A percentile compares a stretch with the other conserved stretches of the same genome.
These are phyloP conservation scores for Dendronephthya gigantea DNA, from an alignment of 64 coral and sea anemone species.

Conservation along the genomic window DNA sequence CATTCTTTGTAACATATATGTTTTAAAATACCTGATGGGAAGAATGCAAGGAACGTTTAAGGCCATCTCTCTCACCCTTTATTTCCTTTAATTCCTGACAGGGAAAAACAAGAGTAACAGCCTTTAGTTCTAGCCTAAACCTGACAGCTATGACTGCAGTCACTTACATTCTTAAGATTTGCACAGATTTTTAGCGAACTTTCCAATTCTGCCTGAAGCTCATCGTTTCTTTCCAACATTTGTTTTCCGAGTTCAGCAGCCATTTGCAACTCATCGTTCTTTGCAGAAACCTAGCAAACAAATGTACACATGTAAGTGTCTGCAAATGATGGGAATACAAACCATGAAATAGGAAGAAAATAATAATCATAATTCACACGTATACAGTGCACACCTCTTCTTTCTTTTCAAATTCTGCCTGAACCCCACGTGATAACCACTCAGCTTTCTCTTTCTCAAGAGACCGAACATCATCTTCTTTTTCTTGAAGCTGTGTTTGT, in stretches of 20 bases:
- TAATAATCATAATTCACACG: background rate
- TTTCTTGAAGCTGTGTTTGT: constrained; percentile 36
- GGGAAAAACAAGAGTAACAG: too few relatives aligned
- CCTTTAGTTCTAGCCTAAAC: too few relatives aligned
- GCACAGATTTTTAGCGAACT: constrained; percentile 52
- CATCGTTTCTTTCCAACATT: constrained; percentile 93
- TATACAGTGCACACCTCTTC: constrained; percentile 48
- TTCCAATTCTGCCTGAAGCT: constrained; percentile 49
- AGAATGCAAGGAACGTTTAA: too few relatives aligned
- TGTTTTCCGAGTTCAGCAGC: constrained; percentile 79
- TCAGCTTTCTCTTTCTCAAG: constrained; percentile 63
- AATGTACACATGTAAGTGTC: too few relatives aligned
- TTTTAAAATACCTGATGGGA: too few relatives aligned
- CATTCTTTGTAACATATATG: too few relatives aligned
- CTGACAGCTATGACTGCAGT: background rate
- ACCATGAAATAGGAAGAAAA: too few relatives aligned
- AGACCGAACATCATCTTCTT: constrained; percentile 56
- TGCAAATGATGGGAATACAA: too few relatives aligned
- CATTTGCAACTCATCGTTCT: constrained; percentile 83
- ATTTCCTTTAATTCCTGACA: too few relatives aligned
- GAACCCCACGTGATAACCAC: constrained; percentile 79
- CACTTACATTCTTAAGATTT: constrained; percentile 69
- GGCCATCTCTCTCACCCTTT: too few relatives aligned
- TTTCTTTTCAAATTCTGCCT: constrained; percentile 98
- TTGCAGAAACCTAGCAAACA: constrained; percentile 54